A percentile compares a stretch with the other conserved stretches of the same genome.
Conservation (phyloP, 2,797 vertebrate genomes). For the Sparidentex hasta region DNA sequence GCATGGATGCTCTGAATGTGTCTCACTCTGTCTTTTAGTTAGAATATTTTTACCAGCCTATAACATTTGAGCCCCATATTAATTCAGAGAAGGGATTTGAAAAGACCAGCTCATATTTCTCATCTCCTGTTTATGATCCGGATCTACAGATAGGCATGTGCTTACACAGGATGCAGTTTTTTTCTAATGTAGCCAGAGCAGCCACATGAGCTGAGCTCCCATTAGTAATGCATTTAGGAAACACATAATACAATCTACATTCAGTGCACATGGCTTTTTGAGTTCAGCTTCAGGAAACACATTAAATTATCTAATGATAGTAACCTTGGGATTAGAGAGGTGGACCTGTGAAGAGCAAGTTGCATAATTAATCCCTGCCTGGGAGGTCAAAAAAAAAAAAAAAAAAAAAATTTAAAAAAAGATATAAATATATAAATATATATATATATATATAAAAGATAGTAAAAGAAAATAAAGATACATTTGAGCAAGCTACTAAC, state of each 20-base stretch:
- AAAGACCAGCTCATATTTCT: not conserved
- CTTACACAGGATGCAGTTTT: constrained; percentile 35
- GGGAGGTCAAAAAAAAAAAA: not conserved
- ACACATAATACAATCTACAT: constrained; percentile 26
- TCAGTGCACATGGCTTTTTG: constrained; percentile 35
- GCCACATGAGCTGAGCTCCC: constrained; percentile 14
- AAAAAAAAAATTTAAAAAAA: not conserved
- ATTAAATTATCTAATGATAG: constrained; percentile 38
- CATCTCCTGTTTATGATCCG: not conserved
- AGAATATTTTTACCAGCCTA: not conserved
- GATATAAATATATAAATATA: no score
- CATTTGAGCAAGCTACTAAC: not conserved
- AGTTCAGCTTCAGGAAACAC: constrained; percentile 47
- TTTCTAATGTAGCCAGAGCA: constrained; percentile 32
- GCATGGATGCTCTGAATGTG: not conserved
- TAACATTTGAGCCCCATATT: not conserved
- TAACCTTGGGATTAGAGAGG: constrained; percentile 25
- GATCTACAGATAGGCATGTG: not conserved
- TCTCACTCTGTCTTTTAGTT: not conserved
- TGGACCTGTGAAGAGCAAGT: not conserved
- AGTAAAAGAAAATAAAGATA: no score
- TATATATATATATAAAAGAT: no score
- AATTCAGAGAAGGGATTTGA: not conserved
- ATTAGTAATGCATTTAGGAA: constrained; percentile 55
- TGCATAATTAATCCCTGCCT: constrained; percentile 13